Conservation (phyloP, 2,888 invertebrate species). For the Lumbricus terrestris region DNA sequence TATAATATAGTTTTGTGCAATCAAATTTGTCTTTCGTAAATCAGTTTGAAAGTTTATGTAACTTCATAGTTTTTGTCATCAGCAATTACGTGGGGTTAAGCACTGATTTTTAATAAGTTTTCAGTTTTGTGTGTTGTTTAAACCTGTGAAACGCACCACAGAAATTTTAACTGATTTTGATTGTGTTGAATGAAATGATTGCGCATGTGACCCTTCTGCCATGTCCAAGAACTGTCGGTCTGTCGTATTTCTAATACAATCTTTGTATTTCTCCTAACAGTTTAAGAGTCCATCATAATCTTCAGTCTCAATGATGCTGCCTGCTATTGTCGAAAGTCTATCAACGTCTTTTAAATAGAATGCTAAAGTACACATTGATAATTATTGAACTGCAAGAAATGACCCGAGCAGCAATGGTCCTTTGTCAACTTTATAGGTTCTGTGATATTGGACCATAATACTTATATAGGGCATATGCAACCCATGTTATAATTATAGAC, state of each 20-base stretch:
- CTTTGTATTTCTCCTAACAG: background rate
- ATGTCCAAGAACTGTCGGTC: background rate
- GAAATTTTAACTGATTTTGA: background rate
- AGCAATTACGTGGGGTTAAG: background rate
- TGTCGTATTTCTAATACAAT: background rate
- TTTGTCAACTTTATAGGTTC: too few species aligned
- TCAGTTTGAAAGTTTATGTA: background rate
- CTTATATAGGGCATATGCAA: too few species aligned
- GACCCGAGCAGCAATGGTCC: background rate
- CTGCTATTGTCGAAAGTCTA: background rate
- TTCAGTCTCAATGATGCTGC: background rate
- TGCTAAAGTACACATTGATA: background rate
- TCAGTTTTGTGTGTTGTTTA: background rate
- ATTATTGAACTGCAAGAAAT: background rate
- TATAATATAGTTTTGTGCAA: too few species aligned
- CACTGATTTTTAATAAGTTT: background rate
- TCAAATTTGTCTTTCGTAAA: background rate
- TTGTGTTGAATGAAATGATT: background rate
- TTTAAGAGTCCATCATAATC: background rate
- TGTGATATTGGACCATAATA: too few species aligned
- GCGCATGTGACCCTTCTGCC: background rate
- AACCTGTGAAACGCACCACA: background rate
- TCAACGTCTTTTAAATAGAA: background rate
- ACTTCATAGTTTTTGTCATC: background rate
- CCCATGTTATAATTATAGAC: too few species aligned